Base-by-base conservation (phyloP, 2,888 invertebrate species). In the Venusia cambrica region DNA sequence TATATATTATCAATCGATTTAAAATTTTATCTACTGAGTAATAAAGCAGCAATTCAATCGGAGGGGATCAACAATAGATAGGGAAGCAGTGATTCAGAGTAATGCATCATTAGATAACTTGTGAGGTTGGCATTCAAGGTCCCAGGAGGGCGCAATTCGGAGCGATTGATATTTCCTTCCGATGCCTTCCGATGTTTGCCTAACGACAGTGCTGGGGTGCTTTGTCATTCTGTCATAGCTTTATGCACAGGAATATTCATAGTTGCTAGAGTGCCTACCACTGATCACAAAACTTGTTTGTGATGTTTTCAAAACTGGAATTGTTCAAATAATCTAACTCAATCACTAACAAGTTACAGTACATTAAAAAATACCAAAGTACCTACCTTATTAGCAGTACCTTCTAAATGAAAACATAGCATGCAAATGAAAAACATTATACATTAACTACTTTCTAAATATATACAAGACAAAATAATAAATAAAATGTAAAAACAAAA, bases 91-190 rank as follows among this genome's bases (percentile, higher is more conserved):
- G 65, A 64, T 64, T 66, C 66, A 55, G 53, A 63, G 67, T 66
- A 60, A 67, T 66, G 65, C 61, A 66, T 66, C 66, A 67, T 67
- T 67, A 67, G 67, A 58, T 51, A 63, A 64, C 60, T 66, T 60
- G 69, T 65, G 67, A 64, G 61, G 61, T 66, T 72, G 72, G 67
- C 71, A 72, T 72, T 70, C 72, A 71, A 67, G 67, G 67, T 68
- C 66, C 64, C 46, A 35, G 50, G 41, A 62, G 62, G 57, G 57
- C 48, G 58, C 57, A 65, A 66, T 68, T 63, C 62, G 62, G 49
- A 56, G 57, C 72, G 69, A 72, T 72, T 71, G 69, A 68, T 71
- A 71, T 71, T 71, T 71, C 63, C 69, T 51, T 64, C 49, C 54
- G 39, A 54, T 37, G 41, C 56, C 64, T 57, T 59, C 54, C 55